Conservation (phyloP, 2,888 invertebrate genomes). For the Cephus pulcher region DNA sequence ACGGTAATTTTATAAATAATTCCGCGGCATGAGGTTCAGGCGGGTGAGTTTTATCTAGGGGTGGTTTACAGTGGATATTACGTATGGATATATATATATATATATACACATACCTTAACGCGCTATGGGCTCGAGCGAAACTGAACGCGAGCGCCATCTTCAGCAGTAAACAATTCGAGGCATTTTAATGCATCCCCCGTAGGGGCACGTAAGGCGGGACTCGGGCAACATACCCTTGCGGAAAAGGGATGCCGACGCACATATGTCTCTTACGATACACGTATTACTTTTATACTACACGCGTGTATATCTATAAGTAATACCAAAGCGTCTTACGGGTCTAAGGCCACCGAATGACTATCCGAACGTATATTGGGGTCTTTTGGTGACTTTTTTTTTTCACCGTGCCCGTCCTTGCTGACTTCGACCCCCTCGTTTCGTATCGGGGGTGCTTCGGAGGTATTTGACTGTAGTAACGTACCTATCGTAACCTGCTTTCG, state of each 20-base stretch:
- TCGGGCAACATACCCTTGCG: slow-evolving; percentile 38
- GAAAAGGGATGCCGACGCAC: slow-evolving; percentile 12
- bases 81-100: slow-evolving; percentile 9
- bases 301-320: not conserved
- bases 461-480: too few relatives aligned
- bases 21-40: slow-evolving; percentile 23
- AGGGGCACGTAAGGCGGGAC: slow-evolving; percentile 46
- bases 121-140: too few relatives aligned
- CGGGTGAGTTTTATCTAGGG: slow-evolving; percentile 39
- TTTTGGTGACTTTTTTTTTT: slow-evolving; percentile 41
- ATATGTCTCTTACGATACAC: not conserved
- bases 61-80: slow-evolving; percentile 50
- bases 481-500: too few relatives aligned
- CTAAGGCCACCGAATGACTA: slow-evolving; percentile 55
- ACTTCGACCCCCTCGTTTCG: not conserved
- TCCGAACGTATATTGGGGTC: slow-evolving; percentile 53
- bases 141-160: slow-evolving; percentile 14
- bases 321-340: slow-evolving; percentile 44
- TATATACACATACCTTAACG: not conserved
- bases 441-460: too few relatives aligned
- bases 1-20: slow-evolving; percentile 45
- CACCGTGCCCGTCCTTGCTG: slow-evolving; percentile 18
- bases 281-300: not conserved
- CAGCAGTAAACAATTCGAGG: slow-evolving; percentile 53
- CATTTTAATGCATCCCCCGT: slow-evolving; percentile 52